phyloP scores from a whole-genome alignment of 2,888 invertebrate genomes.

The Hyalella azteca region DNA sequence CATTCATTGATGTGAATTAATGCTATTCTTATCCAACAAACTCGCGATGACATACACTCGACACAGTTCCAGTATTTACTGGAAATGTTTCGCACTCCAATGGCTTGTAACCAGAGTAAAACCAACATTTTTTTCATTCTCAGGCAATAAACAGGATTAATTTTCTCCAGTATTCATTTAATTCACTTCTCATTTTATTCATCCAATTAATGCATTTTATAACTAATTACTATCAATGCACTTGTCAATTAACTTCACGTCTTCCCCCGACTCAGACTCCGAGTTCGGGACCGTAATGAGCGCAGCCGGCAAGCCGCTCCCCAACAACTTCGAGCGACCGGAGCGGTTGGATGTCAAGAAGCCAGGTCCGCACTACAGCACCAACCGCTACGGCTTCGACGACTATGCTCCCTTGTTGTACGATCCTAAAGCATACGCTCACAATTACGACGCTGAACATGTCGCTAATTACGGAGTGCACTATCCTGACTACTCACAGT shows the following conservation, averaged over 20 bases:
- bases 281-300: constrained; percentile 11
- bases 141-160: no score
- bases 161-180: no score
- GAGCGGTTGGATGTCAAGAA: constrained; percentile 93
- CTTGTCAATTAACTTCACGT: no score
- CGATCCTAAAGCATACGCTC: background rate
- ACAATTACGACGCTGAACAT: background rate
- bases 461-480: background rate
- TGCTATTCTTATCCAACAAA: no score
- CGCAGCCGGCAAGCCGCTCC: background rate
- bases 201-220: no score
- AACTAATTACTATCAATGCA: no score
- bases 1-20: no score
- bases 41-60: no score
- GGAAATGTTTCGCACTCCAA: no score
- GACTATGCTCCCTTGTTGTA: background rate
- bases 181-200: no score
- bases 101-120: background rate
- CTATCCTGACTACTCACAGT: background rate
- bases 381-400: constrained; percentile 62
- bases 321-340: constrained; percentile 80
- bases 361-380: constrained; percentile 84
- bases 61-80: no score
- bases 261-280: no score
- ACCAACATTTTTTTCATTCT: background rate